Evolutionary conservation across 35 echinoderm and acorn worm genomes (phyloP).

Genomic region (Ophiothrix spiculata): DNA sequence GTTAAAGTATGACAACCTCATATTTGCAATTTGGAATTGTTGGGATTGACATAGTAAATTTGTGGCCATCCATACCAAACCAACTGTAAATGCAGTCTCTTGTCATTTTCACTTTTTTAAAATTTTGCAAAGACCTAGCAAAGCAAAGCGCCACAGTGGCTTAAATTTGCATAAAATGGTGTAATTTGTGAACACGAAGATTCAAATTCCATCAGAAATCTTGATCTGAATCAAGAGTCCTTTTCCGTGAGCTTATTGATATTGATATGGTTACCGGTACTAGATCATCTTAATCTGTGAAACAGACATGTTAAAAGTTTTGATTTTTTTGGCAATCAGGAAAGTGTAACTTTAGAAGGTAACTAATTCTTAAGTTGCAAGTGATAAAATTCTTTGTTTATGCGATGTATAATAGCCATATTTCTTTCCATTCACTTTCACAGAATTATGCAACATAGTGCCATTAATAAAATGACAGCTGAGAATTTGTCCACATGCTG

Average conservation of each 20-base stretch:
- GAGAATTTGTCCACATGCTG: constrained; percentile 92
- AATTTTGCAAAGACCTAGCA: too few species aligned
- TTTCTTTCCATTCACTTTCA: neutral
- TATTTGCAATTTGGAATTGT: too few species aligned
- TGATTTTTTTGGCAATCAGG: neutral
- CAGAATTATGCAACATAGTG: constrained; percentile 70
- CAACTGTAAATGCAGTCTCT: too few species aligned
- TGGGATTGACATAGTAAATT: too few species aligned
- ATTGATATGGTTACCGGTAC: neutral
- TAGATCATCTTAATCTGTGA: neutral
- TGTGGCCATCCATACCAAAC: too few species aligned
- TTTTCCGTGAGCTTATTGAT: neutral
- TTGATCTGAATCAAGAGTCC: neutral
- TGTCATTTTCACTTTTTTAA: too few species aligned
- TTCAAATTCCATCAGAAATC: too few species aligned
- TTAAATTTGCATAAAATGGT: too few species aligned
- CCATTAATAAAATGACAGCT: constrained; percentile 73
- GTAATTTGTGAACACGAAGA: too few species aligned
- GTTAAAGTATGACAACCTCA: too few species aligned
- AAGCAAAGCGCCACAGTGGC: too few species aligned
- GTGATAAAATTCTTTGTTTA: neutral
- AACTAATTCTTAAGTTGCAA: neutral
- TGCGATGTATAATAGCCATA: constrained; percentile 1
- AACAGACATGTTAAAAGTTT: neutral
- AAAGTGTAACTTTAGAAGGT: too few species aligned